Base-by-base conservation (phyloP, 2,797 vertebrate genomes). In the Caiman crocodilus region DNA sequence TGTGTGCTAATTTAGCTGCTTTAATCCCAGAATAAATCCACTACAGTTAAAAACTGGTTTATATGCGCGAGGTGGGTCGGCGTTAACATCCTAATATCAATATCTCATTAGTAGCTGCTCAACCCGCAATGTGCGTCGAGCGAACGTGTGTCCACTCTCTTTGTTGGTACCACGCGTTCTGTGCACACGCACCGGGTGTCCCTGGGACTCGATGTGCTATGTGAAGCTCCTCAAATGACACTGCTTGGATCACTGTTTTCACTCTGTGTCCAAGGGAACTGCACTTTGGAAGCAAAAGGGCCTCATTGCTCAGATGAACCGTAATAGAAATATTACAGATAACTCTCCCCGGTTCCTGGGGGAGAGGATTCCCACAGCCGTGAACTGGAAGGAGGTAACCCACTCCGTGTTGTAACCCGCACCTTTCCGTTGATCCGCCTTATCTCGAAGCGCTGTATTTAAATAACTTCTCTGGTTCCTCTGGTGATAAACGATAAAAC, bases 401-500 rank as follows among this genome's bases (percentile, higher is more conserved):
- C 89, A 60, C 14, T 82, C 90, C 77, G 87, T 58, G 57, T 9
- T 17, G 23, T 61, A 50, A 32, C 7, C 35, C 87, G 63, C 1
- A 1, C 64, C 14, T 76, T 82, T 96, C 92, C 93, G 85, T 96
- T 57, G 14, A 96, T 86, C 76, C 59, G 81, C 81, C 84, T 96
- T 94, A 96, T 94, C 90, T 94, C 87, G 60, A 80, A 88, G 75
- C 17, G 60, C 3, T 25, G 56, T 77, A 82, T 92, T 94, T 74
- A 84, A 96, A 55, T 61, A 94, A 88, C 42, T 73, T 85, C 63
- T 63, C 3, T 63, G 57, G 21, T 82, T 56, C 65, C 18, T 30
- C 59, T 61, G 7, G 50, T 89, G 84, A 93, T 88, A 96, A 96
- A 93, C 0, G 14, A 76, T 76, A 84, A 82, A 65, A 10, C 21